A percentile compares a stretch with the other conserved stretches of the same genome.
phyloP scores from a whole-genome alignment of 23 tunicate genomes.

The Phallusia fumigata region DNA sequence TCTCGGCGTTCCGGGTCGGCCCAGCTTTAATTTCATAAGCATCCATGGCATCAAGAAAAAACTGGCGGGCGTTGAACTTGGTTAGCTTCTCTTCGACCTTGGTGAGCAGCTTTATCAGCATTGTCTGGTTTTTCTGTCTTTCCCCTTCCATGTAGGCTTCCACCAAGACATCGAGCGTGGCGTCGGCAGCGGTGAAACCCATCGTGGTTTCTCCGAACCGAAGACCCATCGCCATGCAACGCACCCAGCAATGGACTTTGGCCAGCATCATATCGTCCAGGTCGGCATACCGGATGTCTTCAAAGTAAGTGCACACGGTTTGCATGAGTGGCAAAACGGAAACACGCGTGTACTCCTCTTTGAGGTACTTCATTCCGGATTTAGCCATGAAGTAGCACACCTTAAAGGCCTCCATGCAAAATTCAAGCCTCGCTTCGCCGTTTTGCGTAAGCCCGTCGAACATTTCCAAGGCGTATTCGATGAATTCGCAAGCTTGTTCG shows the following conservation, averaged over 20 bases:
- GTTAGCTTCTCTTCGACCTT: background rate
- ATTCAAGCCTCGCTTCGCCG: background rate
- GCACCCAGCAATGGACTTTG: slow-evolving; percentile 6
- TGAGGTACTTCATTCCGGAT: background rate
- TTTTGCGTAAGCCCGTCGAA: background rate
- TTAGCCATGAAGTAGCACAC: slow-evolving; percentile 3
- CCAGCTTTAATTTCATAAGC: background rate
- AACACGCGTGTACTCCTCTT: background rate
- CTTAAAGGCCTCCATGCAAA: background rate
- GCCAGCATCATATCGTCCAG: slow-evolving; percentile 1
- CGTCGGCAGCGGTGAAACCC: background rate
- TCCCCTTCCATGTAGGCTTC: background rate
- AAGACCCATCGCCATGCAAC: background rate
- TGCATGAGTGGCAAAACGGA: background rate
- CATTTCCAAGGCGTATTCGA: background rate
- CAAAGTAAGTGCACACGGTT: background rate
- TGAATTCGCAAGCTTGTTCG: slow-evolving; percentile 5
- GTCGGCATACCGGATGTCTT: background rate
- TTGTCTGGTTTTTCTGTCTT: background rate
- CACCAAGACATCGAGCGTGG: background rate
- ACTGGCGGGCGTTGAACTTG: background rate
- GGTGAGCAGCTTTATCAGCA: background rate
- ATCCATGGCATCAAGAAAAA: background rate
- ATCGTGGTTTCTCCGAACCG: background rate
- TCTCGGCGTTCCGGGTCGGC: no score